Percentiles rank a stretch among this genome's conserved stretches.
phyloP scores from a whole-genome alignment of 2,888 invertebrate species.

The Zygothrica quintamaculata region DNA sequence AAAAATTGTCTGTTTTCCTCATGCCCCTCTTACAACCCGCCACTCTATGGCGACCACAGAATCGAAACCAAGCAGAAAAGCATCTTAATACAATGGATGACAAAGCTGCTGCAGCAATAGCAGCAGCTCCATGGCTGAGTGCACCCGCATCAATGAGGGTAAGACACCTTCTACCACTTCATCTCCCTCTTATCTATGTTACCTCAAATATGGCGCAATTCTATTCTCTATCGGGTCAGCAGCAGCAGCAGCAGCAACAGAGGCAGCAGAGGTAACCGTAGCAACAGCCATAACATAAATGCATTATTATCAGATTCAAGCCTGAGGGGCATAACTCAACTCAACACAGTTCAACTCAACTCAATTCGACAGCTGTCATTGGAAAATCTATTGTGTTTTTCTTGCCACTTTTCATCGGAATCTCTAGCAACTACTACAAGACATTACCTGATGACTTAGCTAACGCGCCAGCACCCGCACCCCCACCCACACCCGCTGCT shows the following conservation, averaged over 20 bases:
- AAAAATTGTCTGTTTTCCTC: conserved; percentile 45
- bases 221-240: conserved; percentile 16
- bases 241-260: conserved; percentile 18
- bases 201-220: too few species aligned
- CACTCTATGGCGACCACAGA: conserved; percentile 46
- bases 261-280: too few species aligned
- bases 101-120: conserved; percentile 35
- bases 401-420: conserved; percentile 12
- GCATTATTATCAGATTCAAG: conserved; percentile 11
- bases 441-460: conserved; percentile 24
- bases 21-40: background rate
- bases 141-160: conserved; percentile 47
- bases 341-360: conserved; percentile 36
- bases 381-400: conserved; percentile 11
- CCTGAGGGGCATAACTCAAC: conserved; percentile 18
- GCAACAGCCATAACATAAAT: background rate
- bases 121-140: conserved; percentile 48
- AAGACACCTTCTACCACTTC: conserved; percentile 8
- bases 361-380: conserved; percentile 37
- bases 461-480: conserved; percentile 4
- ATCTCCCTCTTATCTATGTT: too few species aligned
- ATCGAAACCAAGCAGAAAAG: conserved; percentile 61
- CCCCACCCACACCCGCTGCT: too few species aligned
- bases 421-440: conserved; percentile 23
- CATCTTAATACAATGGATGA: conserved; percentile 51